These are phyloP conservation scores for Tetrapedia diversipes DNA, from an alignment of 2,888 invertebrate species.

Conservation along the genomic window DNA sequence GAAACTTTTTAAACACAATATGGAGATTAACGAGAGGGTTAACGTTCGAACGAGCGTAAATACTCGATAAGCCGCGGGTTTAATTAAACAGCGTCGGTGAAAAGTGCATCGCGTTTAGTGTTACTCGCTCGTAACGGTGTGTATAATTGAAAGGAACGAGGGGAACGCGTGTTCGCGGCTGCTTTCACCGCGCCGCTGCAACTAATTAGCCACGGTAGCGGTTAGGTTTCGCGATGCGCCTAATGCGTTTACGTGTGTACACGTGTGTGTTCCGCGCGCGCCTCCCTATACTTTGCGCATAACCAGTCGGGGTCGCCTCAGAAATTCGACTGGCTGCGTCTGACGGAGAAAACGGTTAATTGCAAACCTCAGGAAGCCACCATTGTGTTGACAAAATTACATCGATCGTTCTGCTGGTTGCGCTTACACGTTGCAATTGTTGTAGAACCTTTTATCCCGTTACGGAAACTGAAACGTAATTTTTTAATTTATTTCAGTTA, in stretches of 20 bases:
- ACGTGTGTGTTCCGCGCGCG: background rate
- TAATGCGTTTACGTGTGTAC: conserved; percentile 44
- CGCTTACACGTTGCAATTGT: no score
- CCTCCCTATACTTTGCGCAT: background rate
- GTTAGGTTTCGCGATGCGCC: conserved; percentile 42
- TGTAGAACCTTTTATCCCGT: no score
- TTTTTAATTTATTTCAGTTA: no score
- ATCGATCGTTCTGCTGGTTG: background rate
- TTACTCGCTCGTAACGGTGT: background rate
- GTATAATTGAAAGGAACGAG: conserved; percentile 43
- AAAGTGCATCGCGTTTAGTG: conserved; percentile 20
- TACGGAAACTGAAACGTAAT: no score
- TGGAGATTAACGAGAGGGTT: background rate
- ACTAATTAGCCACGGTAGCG: conserved; percentile 48
- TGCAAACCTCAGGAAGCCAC: background rate
- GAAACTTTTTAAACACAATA: no score
- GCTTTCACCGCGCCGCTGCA: conserved; percentile 22
- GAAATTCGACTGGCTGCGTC: conserved; percentile 17
- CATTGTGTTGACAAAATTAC: background rate
- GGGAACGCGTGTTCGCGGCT: conserved; percentile 9
- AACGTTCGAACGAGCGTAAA: conserved; percentile 3
- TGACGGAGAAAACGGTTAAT: conserved; percentile 1
- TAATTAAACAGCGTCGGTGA: conserved; percentile 21
- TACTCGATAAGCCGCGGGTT: background rate
- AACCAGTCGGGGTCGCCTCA: background rate